Conservation (phyloP, 1,140 invertebrate species). For the Andrena cerasifolii region DNA sequence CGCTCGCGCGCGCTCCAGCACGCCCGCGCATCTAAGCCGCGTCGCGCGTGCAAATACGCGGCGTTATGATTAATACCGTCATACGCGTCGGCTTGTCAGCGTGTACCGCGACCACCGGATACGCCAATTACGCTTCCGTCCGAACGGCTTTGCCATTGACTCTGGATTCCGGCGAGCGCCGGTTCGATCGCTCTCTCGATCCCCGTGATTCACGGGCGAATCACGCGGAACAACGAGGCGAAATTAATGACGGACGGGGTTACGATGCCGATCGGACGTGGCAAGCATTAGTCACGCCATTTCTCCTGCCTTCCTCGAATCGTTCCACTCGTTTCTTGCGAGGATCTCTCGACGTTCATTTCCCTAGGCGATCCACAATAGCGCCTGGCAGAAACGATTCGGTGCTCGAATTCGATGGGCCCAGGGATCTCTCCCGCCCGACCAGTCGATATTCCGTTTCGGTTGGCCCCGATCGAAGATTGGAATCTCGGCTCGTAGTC, state of each 20-base stretch:
- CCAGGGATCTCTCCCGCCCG: too few relatives aligned
- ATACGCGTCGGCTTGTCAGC: constrained; percentile 66
- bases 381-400: neutral
- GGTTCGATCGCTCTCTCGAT: neutral
- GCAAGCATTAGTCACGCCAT: constrained; percentile 52
- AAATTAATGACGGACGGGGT: constrained; percentile 48
- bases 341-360: neutral
- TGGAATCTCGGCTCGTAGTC: neutral
- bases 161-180: neutral
- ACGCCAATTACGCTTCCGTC: constrained; percentile 63
- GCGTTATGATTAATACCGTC: constrained; percentile 72
- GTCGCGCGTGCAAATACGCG: constrained; percentile 58
- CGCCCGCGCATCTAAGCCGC: constrained; percentile 45
- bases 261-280: constrained; percentile 51
- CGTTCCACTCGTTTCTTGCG: neutral
- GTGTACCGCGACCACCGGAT: constrained; percentile 51
- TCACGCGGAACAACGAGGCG: constrained; percentile 13
- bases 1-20: constrained; percentile 48
- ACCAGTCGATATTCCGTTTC: too few relatives aligned
- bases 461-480: too few relatives aligned
- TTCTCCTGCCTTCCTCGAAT: constrained; percentile 37
- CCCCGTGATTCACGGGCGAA: neutral
- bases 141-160: neutral
- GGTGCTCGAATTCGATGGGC: neutral
- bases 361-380: constrained; percentile 12